Evolutionary conservation across 2,113 vertebrate genomes (phyloP).

Genomic region (Paramisgurnus dabryanus): DNA sequence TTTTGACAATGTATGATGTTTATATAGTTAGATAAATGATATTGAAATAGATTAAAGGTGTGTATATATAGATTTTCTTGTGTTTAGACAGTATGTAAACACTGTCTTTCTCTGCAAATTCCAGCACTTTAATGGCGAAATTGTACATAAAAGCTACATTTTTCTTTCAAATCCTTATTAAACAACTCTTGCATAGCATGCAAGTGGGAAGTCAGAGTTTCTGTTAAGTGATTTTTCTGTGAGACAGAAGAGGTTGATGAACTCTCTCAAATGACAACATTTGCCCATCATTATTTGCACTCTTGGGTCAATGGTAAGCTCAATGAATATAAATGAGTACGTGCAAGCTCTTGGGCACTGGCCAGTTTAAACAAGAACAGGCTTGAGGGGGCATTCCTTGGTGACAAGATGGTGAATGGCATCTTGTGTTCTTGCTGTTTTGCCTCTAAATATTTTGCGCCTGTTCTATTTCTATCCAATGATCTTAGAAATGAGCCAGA

Average conservation of each 20-base stretch:
- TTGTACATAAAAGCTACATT: too few species aligned
- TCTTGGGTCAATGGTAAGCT: slow-evolving; percentile 40
- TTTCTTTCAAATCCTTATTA: slow-evolving; percentile 12
- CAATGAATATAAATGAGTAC: slow-evolving; percentile 39
- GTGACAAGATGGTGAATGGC: slow-evolving; percentile 26
- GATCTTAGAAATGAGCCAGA: not conserved
- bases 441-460: slow-evolving; percentile 16
- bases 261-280: slow-evolving; percentile 17
- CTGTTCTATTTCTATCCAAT: slow-evolving; percentile 7
- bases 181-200: not conserved
- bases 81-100: too few species aligned
- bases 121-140: too few species aligned
- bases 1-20: too few species aligned
- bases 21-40: too few species aligned
- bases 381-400: slow-evolving; percentile 27
- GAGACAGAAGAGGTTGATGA: slow-evolving; percentile 18
- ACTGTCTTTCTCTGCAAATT: too few species aligned
- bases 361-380: slow-evolving; percentile 38
- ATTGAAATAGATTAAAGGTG: too few species aligned
- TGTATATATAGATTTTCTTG: too few species aligned
- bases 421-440: slow-evolving; percentile 19
- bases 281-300: slow-evolving; percentile 34
- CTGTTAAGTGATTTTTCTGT: slow-evolving; percentile 10
- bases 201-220: not conserved
- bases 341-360: slow-evolving; percentile 27